A percentile compares a stretch with the other conserved stretches of the same genome.
phyloP scores from a whole-genome alignment of 2,113 vertebrate species.

The Numida meleagris region DNA sequence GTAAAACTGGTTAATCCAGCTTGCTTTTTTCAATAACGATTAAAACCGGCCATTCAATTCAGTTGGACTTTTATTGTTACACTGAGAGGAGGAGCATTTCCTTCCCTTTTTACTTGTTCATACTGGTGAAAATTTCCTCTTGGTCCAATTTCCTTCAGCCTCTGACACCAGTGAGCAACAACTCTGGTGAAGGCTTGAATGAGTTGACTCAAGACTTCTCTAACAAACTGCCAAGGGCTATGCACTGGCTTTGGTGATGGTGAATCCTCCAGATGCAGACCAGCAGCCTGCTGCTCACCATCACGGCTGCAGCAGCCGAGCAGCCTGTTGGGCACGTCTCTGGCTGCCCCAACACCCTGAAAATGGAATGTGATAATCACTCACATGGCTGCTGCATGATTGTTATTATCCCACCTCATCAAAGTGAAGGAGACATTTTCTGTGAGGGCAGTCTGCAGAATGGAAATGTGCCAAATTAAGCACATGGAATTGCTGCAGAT shows the following conservation, averaged over 20 bases:
- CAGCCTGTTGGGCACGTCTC: not conserved
- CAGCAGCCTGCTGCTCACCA: fast-evolving
- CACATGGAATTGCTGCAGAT: not conserved
- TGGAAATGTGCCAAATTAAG: not conserved
- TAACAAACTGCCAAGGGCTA: not conserved
- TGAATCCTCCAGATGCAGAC: not conserved
- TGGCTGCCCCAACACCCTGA: not conserved
- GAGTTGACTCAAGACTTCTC: not conserved
- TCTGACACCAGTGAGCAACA: not conserved
- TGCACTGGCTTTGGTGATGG: not conserved
- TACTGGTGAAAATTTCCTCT: not conserved
- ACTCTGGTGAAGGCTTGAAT: not conserved
- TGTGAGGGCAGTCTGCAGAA: not conserved
- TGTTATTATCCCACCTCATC: not conserved
- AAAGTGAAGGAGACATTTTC: not conserved
- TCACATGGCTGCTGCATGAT: not conserved
- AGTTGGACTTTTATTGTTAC: not conserved
- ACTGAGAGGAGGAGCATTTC: not conserved
- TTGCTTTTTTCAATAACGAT: not conserved
- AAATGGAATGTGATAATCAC: not conserved
- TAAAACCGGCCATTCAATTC: not conserved
- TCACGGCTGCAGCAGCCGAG: not conserved
- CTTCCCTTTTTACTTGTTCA: not conserved
- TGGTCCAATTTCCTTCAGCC: not conserved
- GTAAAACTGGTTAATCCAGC: not conserved